Evolutionary conservation across 2,888 invertebrate species (phyloP).

Genomic region (Troides aeacus): DNA sequence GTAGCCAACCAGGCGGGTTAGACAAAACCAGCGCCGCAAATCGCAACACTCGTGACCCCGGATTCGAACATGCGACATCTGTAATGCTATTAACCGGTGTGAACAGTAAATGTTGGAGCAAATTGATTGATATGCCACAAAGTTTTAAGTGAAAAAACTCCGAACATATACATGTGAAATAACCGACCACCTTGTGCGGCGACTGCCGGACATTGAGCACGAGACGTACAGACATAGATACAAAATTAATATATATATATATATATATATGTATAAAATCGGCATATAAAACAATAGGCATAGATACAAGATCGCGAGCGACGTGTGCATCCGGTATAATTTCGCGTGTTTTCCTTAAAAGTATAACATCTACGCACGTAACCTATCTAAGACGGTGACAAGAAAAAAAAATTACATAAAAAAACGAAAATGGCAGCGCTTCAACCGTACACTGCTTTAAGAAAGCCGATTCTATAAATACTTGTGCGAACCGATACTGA

Average conservation of each 20-base stretch:
- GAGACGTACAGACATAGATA: constrained; percentile 33
- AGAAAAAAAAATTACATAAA: too few species aligned
- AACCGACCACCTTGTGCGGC: too few species aligned
- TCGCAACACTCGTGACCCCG: too few species aligned
- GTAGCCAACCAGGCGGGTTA: too few species aligned
- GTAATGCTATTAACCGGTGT: constrained; percentile 2
- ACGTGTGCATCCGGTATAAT: constrained; percentile 39
- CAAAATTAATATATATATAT: constrained; percentile 36
- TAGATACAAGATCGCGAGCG: constrained; percentile 29
- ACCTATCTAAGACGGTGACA: constrained; percentile 72
- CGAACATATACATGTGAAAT: too few species aligned
- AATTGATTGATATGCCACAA: constrained; percentile 34
- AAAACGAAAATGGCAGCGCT: constrained; percentile 45
- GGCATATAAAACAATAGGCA: constrained; percentile 11
- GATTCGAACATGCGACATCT: too few species aligned
- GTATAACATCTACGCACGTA: constrained; percentile 69
- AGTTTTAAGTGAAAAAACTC: neutral
- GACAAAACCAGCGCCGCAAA: too few species aligned
- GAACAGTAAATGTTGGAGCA: constrained; percentile 31
- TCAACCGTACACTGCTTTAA: constrained; percentile 61
- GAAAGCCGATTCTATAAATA: constrained; percentile 49
- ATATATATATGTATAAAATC: constrained; percentile 20
- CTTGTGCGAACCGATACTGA: constrained; percentile 69
- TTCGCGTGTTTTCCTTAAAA: constrained; percentile 53
- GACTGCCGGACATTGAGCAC: constrained; percentile 34